Base-by-base conservation (phyloP, 2,113 vertebrate genomes). In the Nematolebias whitei region DNA sequence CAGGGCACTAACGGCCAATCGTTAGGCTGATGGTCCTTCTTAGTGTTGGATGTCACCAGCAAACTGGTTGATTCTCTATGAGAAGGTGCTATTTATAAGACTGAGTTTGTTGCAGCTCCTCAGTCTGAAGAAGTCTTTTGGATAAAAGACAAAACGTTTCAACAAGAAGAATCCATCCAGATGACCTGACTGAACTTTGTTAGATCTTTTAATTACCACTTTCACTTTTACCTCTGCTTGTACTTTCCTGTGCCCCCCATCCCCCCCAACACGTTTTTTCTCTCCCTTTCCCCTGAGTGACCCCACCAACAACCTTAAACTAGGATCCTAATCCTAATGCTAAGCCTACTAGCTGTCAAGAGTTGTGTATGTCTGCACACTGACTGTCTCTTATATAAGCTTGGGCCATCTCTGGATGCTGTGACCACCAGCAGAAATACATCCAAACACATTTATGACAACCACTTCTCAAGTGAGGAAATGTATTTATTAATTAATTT, bases 301-400 rank as follows among this genome's bases (percentile, higher is more conserved):
- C 67, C 76, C 79, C 60, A 50, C 51, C 65, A 61, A 53, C 65
- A 79, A 54, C 63, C 76, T 76, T 19, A 5, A 56, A 69, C 70
- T 80, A 70, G 61, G 62, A 77, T 65, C 81, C 79, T 90, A 93
- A 88, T 80, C 78, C 66, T 89, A 90, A 89, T 89, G 76, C 69
- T 91, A 92, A 91, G 83, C 90, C 78, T 85, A 54, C 83, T 87
- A 73, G 83, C 80, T 91, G 89, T 92, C 88, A 92, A 78, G 72
- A 88, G 85, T 87, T 84, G 65, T 87, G 72, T 86, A 73, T 43
- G 19, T 85, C 87, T 76, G 76, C 32, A 52, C 66, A 51, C 58
- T 88, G 73, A 91, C 71, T 71, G 47, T 32, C 59, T 44, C 55
- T 88, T 88, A 85, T 53, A 73, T 79, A 87, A 89, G 82, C 66